phyloP scores from a whole-genome alignment of 2,888 invertebrate genomes.

The Tuberolachnus salignus region DNA sequence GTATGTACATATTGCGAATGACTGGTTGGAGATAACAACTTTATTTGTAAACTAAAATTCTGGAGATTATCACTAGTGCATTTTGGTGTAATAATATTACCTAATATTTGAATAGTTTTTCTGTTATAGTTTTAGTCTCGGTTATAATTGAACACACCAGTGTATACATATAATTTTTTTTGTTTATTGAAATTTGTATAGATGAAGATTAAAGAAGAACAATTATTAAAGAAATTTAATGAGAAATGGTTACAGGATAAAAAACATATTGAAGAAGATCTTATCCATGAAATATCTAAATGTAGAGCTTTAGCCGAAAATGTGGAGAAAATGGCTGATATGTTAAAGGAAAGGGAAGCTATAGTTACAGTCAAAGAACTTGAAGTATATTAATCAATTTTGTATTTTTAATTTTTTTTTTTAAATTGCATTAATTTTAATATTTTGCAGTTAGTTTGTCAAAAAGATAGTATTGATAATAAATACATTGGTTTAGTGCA shows the following conservation, averaged over 20 bases:
- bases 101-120: too few relatives aligned
- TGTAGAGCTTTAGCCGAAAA: conserved; percentile 26
- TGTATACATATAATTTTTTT: too few relatives aligned
- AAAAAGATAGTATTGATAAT: conserved; percentile 8
- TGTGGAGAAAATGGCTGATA: conserved; percentile 27
- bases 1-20: too few relatives aligned
- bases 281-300: conserved; percentile 13
- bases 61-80: too few relatives aligned
- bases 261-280: conserved; percentile 45
- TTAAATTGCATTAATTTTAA: not conserved
- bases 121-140: too few relatives aligned
- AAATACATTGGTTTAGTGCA: conserved; percentile 20
- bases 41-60: too few relatives aligned
- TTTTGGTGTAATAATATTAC: too few relatives aligned
- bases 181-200: not conserved
- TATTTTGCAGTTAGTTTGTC: conserved; percentile 10
- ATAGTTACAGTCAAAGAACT: conserved; percentile 38
- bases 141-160: too few relatives aligned
- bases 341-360: conserved; percentile 26
- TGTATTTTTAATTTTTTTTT: not conserved
- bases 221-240: conserved; percentile 37
- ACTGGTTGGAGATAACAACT: too few relatives aligned
- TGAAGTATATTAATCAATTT: conserved; percentile 1
- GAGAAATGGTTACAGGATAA: conserved; percentile 29
- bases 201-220: conserved; percentile 40